Conservation (phyloP, 1,140 invertebrate species). For the Scaptodrosophila lebanonensis region DNA sequence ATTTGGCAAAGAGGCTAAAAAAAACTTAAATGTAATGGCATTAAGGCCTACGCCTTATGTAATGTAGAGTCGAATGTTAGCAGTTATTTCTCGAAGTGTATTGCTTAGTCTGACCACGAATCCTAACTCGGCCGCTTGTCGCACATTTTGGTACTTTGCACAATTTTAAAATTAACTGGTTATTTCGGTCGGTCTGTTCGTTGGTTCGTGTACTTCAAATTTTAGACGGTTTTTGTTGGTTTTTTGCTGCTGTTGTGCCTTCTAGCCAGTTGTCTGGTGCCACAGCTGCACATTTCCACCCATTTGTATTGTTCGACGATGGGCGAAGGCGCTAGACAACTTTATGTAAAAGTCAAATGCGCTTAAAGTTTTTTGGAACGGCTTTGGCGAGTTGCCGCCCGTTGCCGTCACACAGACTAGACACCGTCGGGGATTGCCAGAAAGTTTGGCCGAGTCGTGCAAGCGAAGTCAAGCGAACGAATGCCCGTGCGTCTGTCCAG, state of each 20-base stretch:
- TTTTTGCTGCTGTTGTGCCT: slow-evolving; percentile 21
- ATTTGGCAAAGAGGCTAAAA: too few relatives aligned
- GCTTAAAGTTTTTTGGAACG: slow-evolving; percentile 46
- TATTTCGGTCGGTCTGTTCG: slow-evolving; percentile 24
- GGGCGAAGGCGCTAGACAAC: slow-evolving; percentile 21
- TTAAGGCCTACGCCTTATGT: too few relatives aligned
- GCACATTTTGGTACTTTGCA: slow-evolving; percentile 49
- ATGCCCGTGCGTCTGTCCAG: too few relatives aligned
- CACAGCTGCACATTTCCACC: neutral
- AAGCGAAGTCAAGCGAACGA: too few relatives aligned
- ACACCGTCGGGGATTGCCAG: slow-evolving; percentile 28
- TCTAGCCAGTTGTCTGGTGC: slow-evolving; percentile 18
- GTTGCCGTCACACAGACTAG: too few relatives aligned
- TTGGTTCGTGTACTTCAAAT: too few relatives aligned
- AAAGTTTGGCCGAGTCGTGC: slow-evolving; percentile 16
- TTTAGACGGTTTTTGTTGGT: slow-evolving; percentile 14
- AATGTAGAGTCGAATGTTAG: too few relatives aligned
- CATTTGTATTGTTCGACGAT: slow-evolving; percentile 60
- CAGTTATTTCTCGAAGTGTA: too few relatives aligned
- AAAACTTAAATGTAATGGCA: too few relatives aligned
- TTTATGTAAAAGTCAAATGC: slow-evolving; percentile 52
- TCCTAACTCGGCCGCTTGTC: slow-evolving; percentile 7
- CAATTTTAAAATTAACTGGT: slow-evolving; percentile 66
- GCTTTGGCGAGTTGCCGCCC: too few relatives aligned
- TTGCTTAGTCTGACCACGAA: slow-evolving; percentile 36